These are phyloP conservation scores for Coluber constrictor DNA, from an alignment of 2,797 vertebrate species.

Conservation along the genomic window DNA sequence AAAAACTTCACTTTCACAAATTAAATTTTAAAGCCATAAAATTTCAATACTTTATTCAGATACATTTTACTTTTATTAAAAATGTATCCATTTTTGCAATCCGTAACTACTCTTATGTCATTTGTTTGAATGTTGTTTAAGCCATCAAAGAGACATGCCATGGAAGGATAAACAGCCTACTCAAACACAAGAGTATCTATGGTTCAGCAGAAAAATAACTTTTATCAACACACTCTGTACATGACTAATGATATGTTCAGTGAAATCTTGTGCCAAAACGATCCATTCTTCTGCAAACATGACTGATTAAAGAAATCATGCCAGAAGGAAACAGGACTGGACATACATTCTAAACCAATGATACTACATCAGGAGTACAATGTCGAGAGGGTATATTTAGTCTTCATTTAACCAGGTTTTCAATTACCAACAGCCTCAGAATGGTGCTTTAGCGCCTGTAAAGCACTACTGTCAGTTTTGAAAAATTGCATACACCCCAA, in stretches of 20 bases:
- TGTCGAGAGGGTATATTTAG: neutral
- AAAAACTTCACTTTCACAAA: neutral
- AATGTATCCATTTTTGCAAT: neutral
- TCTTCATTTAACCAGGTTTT: neutral
- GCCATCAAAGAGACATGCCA: neutral
- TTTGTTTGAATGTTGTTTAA: neutral
- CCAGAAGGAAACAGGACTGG: neutral
- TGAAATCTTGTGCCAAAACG: neutral
- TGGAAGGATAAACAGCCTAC: neutral
- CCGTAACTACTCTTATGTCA: neutral
- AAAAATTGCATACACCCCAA: neutral
- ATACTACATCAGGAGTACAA: neutral
- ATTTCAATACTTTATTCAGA: neutral
- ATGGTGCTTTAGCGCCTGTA: neutral
- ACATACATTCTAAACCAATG: neutral
- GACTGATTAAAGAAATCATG: neutral
- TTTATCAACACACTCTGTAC: neutral
- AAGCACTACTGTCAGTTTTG: neutral
- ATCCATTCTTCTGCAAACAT: neutral
- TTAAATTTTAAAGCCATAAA: constrained; percentile 27
- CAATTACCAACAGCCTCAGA: neutral
- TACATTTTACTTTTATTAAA: neutral
- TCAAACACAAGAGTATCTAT: neutral
- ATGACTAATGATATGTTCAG: neutral
- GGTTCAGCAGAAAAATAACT: neutral